Conservation (phyloP, 2,888 invertebrate genomes). For the Carterocephalus palaemon region DNA sequence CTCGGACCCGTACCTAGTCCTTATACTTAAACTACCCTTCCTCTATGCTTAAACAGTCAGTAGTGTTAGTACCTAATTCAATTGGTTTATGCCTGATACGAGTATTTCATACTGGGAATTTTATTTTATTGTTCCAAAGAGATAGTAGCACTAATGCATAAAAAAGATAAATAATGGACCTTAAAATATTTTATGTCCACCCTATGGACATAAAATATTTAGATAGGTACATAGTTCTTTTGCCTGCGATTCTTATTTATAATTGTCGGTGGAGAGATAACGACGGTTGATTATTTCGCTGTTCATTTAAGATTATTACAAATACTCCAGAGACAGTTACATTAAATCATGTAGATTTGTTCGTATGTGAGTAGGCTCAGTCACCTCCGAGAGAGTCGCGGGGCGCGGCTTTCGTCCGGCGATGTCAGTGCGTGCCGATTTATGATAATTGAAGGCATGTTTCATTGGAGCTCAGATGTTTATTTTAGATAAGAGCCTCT, state of each 20-base stretch:
- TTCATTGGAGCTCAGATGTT: constrained; percentile 76
- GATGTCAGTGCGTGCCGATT: constrained; percentile 71
- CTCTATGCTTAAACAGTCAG: too few species aligned
- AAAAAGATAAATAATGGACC: constrained; percentile 10
- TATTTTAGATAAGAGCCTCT: constrained; percentile 75
- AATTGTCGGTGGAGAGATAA: constrained; percentile 22
- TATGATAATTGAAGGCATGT: constrained; percentile 79
- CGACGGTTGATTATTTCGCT: constrained; percentile 25
- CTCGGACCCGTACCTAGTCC: too few species aligned
- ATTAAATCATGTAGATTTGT: constrained; percentile 49
- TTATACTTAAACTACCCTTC: too few species aligned
- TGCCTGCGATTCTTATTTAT: constrained; percentile 21
- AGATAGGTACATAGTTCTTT: constrained; percentile 12
- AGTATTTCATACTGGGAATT: not conserved
- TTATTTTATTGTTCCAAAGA: not conserved
- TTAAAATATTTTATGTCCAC: constrained; percentile 8
- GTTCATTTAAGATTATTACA: constrained; percentile 34
- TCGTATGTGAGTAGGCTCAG: constrained; percentile 46
- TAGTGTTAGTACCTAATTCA: too few species aligned
- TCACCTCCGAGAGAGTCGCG: constrained; percentile 48
- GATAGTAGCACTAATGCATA: not conserved
- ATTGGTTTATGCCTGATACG: too few species aligned
- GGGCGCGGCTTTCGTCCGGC: constrained; percentile 64
- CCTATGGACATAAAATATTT: constrained; percentile 1
- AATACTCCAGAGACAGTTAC: constrained; percentile 38